Conservation (phyloP, 2,888 invertebrate genomes). For the Aleiodes leptofemur region DNA sequence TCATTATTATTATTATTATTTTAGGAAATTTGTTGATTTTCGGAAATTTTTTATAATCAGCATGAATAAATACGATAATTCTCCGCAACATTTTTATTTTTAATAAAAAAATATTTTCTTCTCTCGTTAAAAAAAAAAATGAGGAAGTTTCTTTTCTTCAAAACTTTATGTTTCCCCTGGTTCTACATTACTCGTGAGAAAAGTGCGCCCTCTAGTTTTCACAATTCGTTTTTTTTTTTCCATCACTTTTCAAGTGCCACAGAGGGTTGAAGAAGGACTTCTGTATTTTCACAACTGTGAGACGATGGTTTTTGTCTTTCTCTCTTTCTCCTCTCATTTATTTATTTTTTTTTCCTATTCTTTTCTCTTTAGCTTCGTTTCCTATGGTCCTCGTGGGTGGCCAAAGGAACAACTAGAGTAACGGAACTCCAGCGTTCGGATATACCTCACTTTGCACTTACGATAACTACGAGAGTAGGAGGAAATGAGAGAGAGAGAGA, state of each 20-base stretch:
- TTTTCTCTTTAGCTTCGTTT: conserved; percentile 35
- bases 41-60: no score
- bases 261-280: conserved; percentile 18
- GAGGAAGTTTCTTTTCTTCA: conserved; percentile 20
- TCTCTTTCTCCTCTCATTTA: conserved; percentile 18
- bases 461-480: conserved; percentile 45
- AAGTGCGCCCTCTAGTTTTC: conserved; percentile 22
- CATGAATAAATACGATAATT: not conserved
- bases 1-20: no score
- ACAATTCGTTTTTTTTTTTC: conserved; percentile 34
- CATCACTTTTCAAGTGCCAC: conserved; percentile 37
- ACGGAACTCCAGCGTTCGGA: conserved; percentile 44
- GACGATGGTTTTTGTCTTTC: conserved; percentile 26
- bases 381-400: conserved; percentile 49
- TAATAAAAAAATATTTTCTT: no score
- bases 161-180: conserved; percentile 30
- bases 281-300: conserved; percentile 23
- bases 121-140: not conserved
- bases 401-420: conserved; percentile 48
- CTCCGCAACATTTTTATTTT: no score
- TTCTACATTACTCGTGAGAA: conserved; percentile 26
- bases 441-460: conserved; percentile 58
- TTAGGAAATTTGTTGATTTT: no score
- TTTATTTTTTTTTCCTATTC: conserved; percentile 17
- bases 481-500: conserved; percentile 18